phyloP scores from a whole-genome alignment of 2,113 vertebrate genomes.

The Cyprinus carpio region DNA sequence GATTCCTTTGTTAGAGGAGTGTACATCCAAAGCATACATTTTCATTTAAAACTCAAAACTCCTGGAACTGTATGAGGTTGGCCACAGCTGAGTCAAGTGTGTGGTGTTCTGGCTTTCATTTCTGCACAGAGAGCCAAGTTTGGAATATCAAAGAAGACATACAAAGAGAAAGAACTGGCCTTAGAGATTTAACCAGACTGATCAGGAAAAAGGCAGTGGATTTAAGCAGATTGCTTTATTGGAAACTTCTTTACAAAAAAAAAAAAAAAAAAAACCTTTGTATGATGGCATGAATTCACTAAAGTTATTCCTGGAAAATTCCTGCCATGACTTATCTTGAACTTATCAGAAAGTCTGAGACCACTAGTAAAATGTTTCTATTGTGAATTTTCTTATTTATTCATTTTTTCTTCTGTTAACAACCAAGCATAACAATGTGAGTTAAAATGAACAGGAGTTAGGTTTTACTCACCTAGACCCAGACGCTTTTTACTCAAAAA shows the following conservation, averaged over 20 bases:
- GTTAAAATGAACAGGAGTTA: not conserved
- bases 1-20: not conserved
- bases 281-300: not conserved
- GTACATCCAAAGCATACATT: not conserved
- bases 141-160: constrained; percentile 28
- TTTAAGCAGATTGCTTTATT: constrained; percentile 1
- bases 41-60: constrained; percentile 19
- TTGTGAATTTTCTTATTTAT: not conserved
- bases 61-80: constrained; percentile 3
- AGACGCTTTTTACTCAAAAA: no score
- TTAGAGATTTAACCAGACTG: constrained; percentile 16
- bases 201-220: not conserved
- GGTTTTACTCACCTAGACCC: no score
- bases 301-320: not conserved
- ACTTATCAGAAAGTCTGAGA: not conserved
- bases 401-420: not conserved
- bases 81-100: constrained; percentile 8
- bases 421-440: not conserved
- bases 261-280: no score
- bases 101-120: constrained; percentile 15
- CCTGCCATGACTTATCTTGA: not conserved
- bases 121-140: constrained; percentile 15
- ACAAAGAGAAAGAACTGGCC: not conserved
- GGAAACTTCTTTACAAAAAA: not conserved
- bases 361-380: not conserved